Conservation (phyloP, 2,113 vertebrate genomes). For the Butorides virescens region DNA sequence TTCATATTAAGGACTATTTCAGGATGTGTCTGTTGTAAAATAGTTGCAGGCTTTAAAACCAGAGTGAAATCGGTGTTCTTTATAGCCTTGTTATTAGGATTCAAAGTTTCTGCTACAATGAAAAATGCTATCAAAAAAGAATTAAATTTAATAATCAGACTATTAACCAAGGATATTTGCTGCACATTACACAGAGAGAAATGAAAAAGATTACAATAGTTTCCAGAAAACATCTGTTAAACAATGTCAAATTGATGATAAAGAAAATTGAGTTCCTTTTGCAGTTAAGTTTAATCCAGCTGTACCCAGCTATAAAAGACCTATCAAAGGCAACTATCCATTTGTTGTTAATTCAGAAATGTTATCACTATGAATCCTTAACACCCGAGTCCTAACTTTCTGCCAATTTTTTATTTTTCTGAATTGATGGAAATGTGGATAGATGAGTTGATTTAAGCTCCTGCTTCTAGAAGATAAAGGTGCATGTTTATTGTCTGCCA, state of each 20-base stretch:
- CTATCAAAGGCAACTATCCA: slow-evolving; percentile 67
- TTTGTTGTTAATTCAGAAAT: slow-evolving; percentile 69
- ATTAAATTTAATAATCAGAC: slow-evolving; percentile 76
- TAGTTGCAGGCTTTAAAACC: background rate
- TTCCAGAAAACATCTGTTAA: slow-evolving; percentile 78
- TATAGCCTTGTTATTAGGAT: slow-evolving; percentile 56
- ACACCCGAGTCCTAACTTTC: slow-evolving; percentile 7
- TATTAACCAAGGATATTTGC: slow-evolving; percentile 74
- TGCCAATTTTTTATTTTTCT: background rate
- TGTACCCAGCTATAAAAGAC: slow-evolving; percentile 71
- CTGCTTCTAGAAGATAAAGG: background rate
- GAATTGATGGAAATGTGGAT: background rate
- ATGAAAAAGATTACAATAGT: slow-evolving; percentile 67
- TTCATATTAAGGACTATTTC: background rate
- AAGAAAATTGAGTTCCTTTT: slow-evolving; percentile 79
- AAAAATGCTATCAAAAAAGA: slow-evolving; percentile 66
- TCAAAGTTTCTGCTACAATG: slow-evolving; percentile 66
- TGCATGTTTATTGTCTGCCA: background rate
- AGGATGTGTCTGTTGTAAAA: background rate
- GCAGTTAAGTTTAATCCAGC: slow-evolving; percentile 70
- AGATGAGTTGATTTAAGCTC: background rate
- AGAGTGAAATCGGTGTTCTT: slow-evolving; percentile 43
- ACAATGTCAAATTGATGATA: slow-evolving; percentile 75
- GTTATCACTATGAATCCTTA: slow-evolving; percentile 27
- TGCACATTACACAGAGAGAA: slow-evolving; percentile 70